These are phyloP conservation scores for Tragopan temminckii DNA, from an alignment of 2,797 vertebrate genomes.

Conservation along the genomic window DNA sequence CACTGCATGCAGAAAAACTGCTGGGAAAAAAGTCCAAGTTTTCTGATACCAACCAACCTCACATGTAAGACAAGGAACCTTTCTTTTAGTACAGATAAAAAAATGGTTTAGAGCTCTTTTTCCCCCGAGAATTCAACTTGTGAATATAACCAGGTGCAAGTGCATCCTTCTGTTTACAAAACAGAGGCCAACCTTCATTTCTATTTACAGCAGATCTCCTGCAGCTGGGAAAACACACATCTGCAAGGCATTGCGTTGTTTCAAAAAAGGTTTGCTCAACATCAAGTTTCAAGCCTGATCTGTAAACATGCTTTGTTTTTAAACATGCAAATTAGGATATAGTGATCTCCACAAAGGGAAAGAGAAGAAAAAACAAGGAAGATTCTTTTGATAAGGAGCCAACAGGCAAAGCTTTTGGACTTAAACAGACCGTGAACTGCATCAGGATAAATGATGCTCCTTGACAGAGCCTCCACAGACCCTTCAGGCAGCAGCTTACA, in stretches of 20 bases:
- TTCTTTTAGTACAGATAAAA: background rate
- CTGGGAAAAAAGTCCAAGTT: background rate
- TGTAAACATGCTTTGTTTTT: background rate
- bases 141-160: background rate
- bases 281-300: background rate
- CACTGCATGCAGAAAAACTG: background rate
- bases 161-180: background rate
- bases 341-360: background rate
- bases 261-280: background rate
- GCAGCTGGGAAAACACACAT: background rate
- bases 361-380: background rate
- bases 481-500: background rate
- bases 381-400: background rate
- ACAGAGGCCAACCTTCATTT: background rate
- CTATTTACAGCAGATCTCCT: background rate
- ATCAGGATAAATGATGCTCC: background rate
- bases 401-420: background rate
- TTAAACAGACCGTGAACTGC: background rate
- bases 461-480: background rate
- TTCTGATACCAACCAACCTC: background rate
- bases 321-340: background rate
- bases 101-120: background rate
- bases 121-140: background rate
- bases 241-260: background rate
- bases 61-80: rapidly evolving